Evolutionary conservation across 2,888 invertebrate genomes (phyloP).

Genomic region (Smittia sp.): DNA sequence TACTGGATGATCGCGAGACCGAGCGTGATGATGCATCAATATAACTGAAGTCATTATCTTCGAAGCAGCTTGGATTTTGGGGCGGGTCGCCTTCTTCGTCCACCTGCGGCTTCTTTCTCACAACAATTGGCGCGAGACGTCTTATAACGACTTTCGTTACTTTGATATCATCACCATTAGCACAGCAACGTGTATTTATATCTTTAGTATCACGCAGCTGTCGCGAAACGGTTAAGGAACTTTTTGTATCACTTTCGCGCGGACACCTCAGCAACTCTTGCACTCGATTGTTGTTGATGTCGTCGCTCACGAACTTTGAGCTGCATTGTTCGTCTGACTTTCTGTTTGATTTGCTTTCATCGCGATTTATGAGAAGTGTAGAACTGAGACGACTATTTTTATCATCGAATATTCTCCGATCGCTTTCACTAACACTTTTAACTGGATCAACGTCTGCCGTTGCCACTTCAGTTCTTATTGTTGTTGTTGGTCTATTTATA

Average conservation of each 20-base stretch:
- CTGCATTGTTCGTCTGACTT: constrained; percentile 17
- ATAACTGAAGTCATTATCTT: constrained; percentile 36
- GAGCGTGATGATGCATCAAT: constrained; percentile 39
- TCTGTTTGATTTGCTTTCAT: constrained; percentile 18
- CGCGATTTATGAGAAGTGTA: constrained; percentile 39
- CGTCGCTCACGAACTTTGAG: constrained; percentile 21
- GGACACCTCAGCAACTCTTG: neutral
- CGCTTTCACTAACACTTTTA: constrained; percentile 33
- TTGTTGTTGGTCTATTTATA: constrained; percentile 39
- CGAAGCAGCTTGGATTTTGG: neutral
- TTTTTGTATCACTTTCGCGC: neutral
- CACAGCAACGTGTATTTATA: neutral
- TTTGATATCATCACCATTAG: constrained; percentile 31
- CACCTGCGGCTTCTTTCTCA: constrained; percentile 14
- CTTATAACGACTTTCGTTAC: constrained; percentile 24
- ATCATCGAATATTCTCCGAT: constrained; percentile 32
- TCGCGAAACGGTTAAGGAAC: constrained; percentile 10
- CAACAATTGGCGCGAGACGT: constrained; percentile 20
- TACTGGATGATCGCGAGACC: constrained; percentile 28
- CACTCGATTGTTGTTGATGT: constrained; percentile 22
- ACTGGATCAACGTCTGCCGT: constrained; percentile 18
- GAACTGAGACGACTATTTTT: constrained; percentile 30
- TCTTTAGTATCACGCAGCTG: constrained; percentile 6
- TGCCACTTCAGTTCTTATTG: constrained; percentile 10
- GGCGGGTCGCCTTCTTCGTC: neutral